Conservation (phyloP, 2,888 invertebrate genomes). For the Ornithoptera alexandrae region DNA sequence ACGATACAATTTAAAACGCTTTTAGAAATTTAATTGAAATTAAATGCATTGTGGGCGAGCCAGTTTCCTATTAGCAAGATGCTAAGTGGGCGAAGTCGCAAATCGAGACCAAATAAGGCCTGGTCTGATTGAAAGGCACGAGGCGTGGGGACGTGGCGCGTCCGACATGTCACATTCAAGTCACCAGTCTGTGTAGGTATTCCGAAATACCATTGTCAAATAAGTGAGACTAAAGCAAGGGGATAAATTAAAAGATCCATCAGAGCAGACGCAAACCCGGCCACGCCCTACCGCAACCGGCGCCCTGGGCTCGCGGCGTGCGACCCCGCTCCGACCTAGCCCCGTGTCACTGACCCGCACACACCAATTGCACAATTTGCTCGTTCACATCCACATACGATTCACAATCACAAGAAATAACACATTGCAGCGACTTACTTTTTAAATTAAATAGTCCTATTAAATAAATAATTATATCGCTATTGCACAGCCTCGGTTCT, state of each 20-base stretch:
- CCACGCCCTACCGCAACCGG: constrained; percentile 80
- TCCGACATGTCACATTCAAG: constrained; percentile 43
- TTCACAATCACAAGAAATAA: constrained; percentile 53
- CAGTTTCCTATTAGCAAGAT: constrained; percentile 47
- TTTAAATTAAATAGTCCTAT: constrained; percentile 75
- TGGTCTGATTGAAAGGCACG: constrained; percentile 48
- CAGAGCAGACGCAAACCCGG: constrained; percentile 43
- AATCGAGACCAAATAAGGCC: constrained; percentile 69
- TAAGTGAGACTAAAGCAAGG: neutral
- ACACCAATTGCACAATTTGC: constrained; percentile 49
- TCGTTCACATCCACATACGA: constrained; percentile 35
- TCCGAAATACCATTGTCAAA: neutral
- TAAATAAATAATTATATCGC: constrained; percentile 77
- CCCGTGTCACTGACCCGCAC: constrained; percentile 73
- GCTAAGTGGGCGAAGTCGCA: constrained; percentile 58
- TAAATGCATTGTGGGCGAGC: constrained; percentile 53
- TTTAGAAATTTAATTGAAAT: neutral
- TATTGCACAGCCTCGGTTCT: constrained; percentile 76
- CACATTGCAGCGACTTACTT: constrained; percentile 69
- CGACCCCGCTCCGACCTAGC: constrained; percentile 49
- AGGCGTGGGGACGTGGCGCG: constrained; percentile 62
- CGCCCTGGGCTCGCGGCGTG: constrained; percentile 56
- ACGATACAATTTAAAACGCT: neutral
- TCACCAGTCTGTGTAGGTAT: neutral
- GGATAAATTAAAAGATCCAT: constrained; percentile 4